These are phyloP conservation scores for Leucozona laternaria DNA, from an alignment of 2,888 invertebrate genomes.

Conservation along the genomic window DNA sequence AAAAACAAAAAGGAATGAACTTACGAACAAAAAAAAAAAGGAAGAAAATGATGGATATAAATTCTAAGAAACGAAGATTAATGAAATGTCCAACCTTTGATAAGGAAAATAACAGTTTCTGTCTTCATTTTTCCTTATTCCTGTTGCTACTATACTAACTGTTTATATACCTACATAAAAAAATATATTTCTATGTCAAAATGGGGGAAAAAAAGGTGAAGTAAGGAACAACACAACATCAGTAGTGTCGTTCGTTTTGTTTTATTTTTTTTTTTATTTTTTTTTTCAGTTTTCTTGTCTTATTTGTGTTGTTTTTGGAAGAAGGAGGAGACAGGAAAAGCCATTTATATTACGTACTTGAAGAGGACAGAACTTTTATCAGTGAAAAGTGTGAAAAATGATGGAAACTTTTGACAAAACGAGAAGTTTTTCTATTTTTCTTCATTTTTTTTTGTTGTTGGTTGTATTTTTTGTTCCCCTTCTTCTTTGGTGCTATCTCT, in stretches of 20 bases:
- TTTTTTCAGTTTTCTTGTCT: not conserved
- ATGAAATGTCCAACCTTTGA: slow-evolving; percentile 74
- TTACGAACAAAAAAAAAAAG: not conserved
- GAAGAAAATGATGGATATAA: slow-evolving; percentile 69
- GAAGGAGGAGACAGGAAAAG: slow-evolving; percentile 54
- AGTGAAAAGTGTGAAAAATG: slow-evolving; percentile 75
- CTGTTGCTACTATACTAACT: slow-evolving; percentile 56
- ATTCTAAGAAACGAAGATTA: slow-evolving; percentile 70
- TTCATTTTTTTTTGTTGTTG: slow-evolving; percentile 12
- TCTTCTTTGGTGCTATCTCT: slow-evolving; percentile 15
- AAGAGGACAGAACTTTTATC: slow-evolving; percentile 72
- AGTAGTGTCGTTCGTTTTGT: slow-evolving; percentile 31
- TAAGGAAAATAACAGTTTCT: slow-evolving; percentile 74
- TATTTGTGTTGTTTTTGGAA: slow-evolving; percentile 29
- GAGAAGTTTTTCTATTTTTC: slow-evolving; percentile 53
- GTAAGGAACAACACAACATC: slow-evolving; percentile 38
- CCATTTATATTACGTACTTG: slow-evolving; percentile 72
- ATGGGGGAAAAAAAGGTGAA: slow-evolving; percentile 22
- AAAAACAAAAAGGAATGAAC: slow-evolving; percentile 10
- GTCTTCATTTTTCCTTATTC: slow-evolving; percentile 65
- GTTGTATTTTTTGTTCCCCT: not conserved
- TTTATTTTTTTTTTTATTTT: slow-evolving; percentile 19
- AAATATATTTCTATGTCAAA: slow-evolving; percentile 31
- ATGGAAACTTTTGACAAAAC: slow-evolving; percentile 74
- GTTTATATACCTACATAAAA: not conserved